Evolutionary conservation across 2,888 invertebrate genomes (phyloP).

Genomic region (Nymphalis urticae): DNA sequence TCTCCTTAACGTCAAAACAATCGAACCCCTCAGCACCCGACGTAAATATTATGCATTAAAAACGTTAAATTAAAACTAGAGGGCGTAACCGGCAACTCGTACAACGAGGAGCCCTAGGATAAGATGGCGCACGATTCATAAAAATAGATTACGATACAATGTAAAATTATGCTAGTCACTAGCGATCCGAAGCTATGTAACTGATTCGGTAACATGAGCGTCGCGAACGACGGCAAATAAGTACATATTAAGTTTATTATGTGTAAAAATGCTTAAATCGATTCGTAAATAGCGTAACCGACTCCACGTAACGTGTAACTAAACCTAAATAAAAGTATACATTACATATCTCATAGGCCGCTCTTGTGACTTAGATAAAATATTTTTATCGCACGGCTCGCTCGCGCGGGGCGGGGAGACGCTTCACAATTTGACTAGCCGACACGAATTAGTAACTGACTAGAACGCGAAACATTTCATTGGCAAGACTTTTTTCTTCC

Average conservation of each 20-base stretch:
- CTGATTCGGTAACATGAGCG: slow-evolving; percentile 68
- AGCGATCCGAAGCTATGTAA: slow-evolving; percentile 73
- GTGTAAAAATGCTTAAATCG: slow-evolving; percentile 64
- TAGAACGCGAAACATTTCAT: slow-evolving; percentile 74
- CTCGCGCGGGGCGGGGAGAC: slow-evolving; percentile 37
- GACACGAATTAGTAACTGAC: slow-evolving; percentile 76
- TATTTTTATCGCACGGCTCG: slow-evolving; percentile 40
- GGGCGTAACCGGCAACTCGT: slow-evolving; percentile 49
- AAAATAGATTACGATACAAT: slow-evolving; percentile 52
- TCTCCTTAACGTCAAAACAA: slow-evolving; percentile 40
- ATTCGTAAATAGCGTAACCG: slow-evolving; percentile 66
- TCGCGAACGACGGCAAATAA: slow-evolving; percentile 31
- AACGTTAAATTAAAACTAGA: slow-evolving; percentile 54
- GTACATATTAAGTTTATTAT: slow-evolving; percentile 44
- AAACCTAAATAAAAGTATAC: slow-evolving; percentile 66
- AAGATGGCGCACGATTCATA: slow-evolving; percentile 58
- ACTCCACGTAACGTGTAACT: slow-evolving; percentile 50
- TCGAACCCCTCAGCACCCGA: slow-evolving; percentile 57
- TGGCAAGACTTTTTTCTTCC: slow-evolving; percentile 65
- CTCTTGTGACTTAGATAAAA: slow-evolving; percentile 68
- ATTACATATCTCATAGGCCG: slow-evolving; percentile 69
- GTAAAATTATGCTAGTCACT: slow-evolving; percentile 70
- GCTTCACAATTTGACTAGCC: slow-evolving; percentile 70
- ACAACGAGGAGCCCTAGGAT: slow-evolving; percentile 49
- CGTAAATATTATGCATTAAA: slow-evolving; percentile 59